These are phyloP conservation scores for Cricetomys ansorgei DNA, from an alignment of 2,113 vertebrate genomes.

Conservation along the genomic window DNA sequence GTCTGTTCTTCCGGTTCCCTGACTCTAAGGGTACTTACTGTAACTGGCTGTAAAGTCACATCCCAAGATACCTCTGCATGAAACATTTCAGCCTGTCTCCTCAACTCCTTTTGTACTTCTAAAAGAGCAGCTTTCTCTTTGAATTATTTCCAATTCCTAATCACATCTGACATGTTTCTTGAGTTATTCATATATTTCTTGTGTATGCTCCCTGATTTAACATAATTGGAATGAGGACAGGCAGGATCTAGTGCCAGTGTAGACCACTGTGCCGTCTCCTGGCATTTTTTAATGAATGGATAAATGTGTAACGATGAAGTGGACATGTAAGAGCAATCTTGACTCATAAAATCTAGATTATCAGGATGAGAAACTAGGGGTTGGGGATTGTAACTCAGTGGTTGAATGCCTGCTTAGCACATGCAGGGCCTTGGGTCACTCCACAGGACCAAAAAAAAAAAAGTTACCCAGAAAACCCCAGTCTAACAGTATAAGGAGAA, in stretches of 20 bases:
- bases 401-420: not conserved
- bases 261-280: not conserved
- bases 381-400: not conserved
- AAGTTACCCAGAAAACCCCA: not conserved
- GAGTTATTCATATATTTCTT: not conserved
- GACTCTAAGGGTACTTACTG: not conserved
- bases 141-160: not conserved
- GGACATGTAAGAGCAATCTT: not conserved
- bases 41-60: not conserved
- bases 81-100: not conserved
- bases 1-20: not conserved
- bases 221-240: not conserved
- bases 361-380: not conserved
- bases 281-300: not conserved
- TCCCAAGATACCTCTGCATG: not conserved
- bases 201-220: not conserved
- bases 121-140: not conserved
- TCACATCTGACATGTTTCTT: not conserved
- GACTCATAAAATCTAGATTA: not conserved
- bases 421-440: not conserved
- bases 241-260: not conserved
- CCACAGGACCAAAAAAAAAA: not conserved
- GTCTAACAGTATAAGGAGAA: not conserved
- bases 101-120: not conserved
- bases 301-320: not conserved